Evolutionary conservation across 2,797 vertebrate species (phyloP), one percentile per base, ranked within the genome.

Genomic region (Tapirus indicus): DNA sequence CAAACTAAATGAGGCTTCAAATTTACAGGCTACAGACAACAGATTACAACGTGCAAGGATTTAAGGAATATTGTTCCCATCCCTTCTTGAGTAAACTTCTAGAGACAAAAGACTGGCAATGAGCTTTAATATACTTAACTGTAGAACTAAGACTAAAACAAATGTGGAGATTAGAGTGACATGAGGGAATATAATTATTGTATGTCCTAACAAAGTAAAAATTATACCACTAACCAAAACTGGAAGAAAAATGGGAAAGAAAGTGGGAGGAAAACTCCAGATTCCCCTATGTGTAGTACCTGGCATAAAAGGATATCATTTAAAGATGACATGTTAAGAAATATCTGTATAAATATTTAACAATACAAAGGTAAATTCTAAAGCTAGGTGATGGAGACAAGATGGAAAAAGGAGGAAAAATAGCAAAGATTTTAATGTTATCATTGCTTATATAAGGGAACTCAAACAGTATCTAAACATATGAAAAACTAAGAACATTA

Each of bases 401-500:
- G 18, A 25, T 80, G 52, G 27, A 66, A 3, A 95, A 66, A 91
- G 38, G 16, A 83, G 44, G n/a, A 38, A 95, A 88, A 93, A 80
- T 10, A 88, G 25, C 4, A 77, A 88, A 93, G 5, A 35, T 64
- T 41, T 52, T n/a, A 47, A 88, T 80, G 68, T 78, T 71, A 29
- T 88, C 29, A 58, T 49, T 91, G 25, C 32, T 83, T 1, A 77
- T 32, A 66, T 52, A 92, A 84, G 5, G 47, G 25, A 87, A 41
- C 17, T 78, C 47, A 77, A 32, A 80, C 13, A 41, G 12, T 88
- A 9, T 82, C 47, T 64, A 96, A 92, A 91, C 38, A 77, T 68
- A 49, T 49, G 38, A 91, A 66, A 17, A 83, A 75, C 49, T 88
- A 64, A 91, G 18, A 91, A 88, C 75, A 82, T 58, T 62, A 88